A percentile compares a stretch with the other conserved stretches of the same genome.
These are phyloP conservation scores for Ophiothrix spiculata DNA, from an alignment of 35 echinoderm and acorn worm genomes.

Conservation along the genomic window DNA sequence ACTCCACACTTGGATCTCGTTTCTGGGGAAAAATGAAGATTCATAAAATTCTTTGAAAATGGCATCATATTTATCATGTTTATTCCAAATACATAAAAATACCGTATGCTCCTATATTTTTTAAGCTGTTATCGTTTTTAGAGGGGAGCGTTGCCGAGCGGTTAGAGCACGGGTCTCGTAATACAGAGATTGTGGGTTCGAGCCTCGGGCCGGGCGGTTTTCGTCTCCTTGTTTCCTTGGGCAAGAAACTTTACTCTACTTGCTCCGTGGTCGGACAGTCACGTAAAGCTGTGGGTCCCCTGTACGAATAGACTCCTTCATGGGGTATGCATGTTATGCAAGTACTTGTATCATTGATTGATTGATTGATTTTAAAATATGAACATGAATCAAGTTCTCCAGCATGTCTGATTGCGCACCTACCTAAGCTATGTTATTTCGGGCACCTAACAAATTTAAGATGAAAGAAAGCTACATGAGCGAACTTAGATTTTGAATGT, in stretches of 20 bases:
- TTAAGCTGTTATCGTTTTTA: neutral
- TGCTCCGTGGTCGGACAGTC: too few species aligned
- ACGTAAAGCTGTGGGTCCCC: too few species aligned
- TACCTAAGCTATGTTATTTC: neutral
- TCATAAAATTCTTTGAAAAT: neutral
- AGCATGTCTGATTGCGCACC: neutral
- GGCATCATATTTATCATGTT: neutral
- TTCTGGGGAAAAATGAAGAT: neutral
- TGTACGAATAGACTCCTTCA: too few species aligned
- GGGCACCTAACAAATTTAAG: neutral
- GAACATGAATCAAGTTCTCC: neutral
- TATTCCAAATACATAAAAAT: too few species aligned
- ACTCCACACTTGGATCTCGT: neutral
- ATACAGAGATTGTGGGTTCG: neutral
- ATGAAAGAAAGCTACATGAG: neutral
- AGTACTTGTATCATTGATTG: too few species aligned
- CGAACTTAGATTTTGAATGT: neutral
- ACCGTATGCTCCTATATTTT: too few species aligned
- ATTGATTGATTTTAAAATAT: neutral
- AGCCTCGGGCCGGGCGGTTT: too few species aligned
- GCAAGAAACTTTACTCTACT: too few species aligned
- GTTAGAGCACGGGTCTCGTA: neutral
- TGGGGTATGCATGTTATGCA: too few species aligned
- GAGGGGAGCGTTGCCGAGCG: neutral
- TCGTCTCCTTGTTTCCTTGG: too few species aligned